These are phyloP conservation scores for Leucopsar rothschildi DNA, from an alignment of 2,113 vertebrate genomes.

Conservation along the genomic window DNA sequence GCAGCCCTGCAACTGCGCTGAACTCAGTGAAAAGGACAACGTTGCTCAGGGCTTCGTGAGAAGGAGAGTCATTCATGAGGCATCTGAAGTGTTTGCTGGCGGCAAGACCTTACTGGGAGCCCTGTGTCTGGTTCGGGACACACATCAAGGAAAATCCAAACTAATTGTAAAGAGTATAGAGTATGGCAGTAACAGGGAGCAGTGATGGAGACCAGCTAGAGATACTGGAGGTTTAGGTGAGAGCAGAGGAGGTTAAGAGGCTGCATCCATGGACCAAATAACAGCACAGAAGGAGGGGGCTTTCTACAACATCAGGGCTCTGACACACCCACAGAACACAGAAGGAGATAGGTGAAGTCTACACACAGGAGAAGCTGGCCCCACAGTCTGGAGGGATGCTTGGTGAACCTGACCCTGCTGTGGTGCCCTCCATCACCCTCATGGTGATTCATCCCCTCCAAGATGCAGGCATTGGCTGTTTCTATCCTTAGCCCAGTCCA, in stretches of 20 bases:
- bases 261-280: background rate
- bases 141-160: slow-evolving; percentile 1
- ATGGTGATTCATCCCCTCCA: background rate
- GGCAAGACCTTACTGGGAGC: background rate
- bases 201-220: background rate
- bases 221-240: background rate
- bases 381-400: background rate
- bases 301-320: background rate
- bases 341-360: background rate
- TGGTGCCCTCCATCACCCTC: background rate
- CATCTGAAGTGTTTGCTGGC: background rate
- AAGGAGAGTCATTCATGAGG: background rate
- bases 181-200: background rate
- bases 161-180: background rate
- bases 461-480: background rate
- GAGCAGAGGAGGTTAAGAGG: background rate
- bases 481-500: background rate
- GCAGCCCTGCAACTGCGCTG: background rate
- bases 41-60: background rate
- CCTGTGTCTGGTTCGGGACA: background rate
- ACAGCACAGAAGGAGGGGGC: background rate
- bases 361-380: background rate
- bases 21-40: background rate
- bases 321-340: background rate
- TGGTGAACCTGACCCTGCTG: background rate